Base-by-base conservation (phyloP, 2,888 invertebrate genomes). In the Scaptomyza tumidula region DNA sequence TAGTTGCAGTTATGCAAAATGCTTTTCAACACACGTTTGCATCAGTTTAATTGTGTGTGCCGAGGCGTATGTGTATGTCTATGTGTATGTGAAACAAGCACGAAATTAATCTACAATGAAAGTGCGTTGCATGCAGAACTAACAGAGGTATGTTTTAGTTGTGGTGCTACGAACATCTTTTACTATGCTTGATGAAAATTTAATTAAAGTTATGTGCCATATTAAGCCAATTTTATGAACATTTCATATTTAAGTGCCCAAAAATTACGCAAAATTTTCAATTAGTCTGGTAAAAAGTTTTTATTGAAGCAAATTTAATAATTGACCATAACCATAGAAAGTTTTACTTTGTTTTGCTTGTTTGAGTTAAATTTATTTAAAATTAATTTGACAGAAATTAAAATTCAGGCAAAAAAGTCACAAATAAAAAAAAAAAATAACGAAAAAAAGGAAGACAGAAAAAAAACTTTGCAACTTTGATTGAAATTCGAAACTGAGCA, bases 1-100 rank as follows among this genome's bases (percentile, higher is more conserved):
- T 58, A 71, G 46, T 60, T 72, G 76, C 64, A 68, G 59, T 64
- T 86, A 82, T 83, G 73, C 70, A 80, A 86, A 86, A 78, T 48
- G 53, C 57, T 58, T 84, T 67, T 1, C 27, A 41, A 39, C 53
- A 27, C 59, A 41, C 55, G 27, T 52, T 16, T 69, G 29, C 29
- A 5, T 64, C 41, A 54, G 14, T 35, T 33, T 44, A 19, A 50
- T 19, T 46, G 31, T 31, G 37, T 13, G 7, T 10, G 19, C 10
- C 24, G 11, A 11, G 4, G 11, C 11, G 13, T 6, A 4, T 6
- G 13, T 44, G 13, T 37, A n/a, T 13, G 2, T 10, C 9, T 10
- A 1, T 43, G 16, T 35, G 33, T 35, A 19, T 33, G 6, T 27
- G 27, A 4, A 13, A 4, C 6, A 35, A 6, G 13, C 19, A 5